Evolutionary conservation across 2,797 vertebrate genomes (phyloP).

Genomic region (Hydrophis major): DNA sequence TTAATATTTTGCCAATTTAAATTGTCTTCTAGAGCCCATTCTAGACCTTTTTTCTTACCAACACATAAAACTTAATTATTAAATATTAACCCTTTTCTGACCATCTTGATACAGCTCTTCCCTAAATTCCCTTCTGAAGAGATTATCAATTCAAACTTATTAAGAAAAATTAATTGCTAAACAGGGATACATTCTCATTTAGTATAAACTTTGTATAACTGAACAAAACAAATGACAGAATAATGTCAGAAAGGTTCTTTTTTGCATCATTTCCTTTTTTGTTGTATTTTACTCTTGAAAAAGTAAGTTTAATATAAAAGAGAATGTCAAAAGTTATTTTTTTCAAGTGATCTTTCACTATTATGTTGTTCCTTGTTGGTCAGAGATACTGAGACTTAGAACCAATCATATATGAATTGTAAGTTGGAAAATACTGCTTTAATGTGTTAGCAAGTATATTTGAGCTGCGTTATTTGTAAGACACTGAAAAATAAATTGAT

Average conservation of each 20-base stretch:
- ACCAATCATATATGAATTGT: not conserved
- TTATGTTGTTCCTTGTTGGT: not conserved
- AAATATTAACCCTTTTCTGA: not conserved
- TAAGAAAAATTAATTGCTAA: not conserved
- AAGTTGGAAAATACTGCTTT: not conserved
- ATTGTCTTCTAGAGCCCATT: not conserved
- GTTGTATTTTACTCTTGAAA: not conserved
- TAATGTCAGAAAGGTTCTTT: not conserved
- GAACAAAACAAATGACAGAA: not conserved
- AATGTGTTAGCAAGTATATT: not conserved
- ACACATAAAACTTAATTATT: not conserved
- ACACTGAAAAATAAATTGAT: not conserved
- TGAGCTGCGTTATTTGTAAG: not conserved
- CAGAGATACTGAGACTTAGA: not conserved
- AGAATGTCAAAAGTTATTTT: not conserved
- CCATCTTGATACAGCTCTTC: not conserved
- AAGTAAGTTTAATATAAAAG: not conserved
- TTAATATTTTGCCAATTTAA: not conserved
- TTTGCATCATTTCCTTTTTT: not conserved
- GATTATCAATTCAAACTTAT: not conserved
- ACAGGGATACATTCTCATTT: not conserved
- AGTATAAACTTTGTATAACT: not conserved
- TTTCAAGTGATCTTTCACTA: not conserved
- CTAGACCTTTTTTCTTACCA: not conserved
- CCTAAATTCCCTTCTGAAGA: not conserved